Percentiles rank a stretch among this genome's conserved stretches.
These are phyloP conservation scores for Otus scops DNA, from an alignment of 2,797 vertebrate genomes.

Conservation along the genomic window DNA sequence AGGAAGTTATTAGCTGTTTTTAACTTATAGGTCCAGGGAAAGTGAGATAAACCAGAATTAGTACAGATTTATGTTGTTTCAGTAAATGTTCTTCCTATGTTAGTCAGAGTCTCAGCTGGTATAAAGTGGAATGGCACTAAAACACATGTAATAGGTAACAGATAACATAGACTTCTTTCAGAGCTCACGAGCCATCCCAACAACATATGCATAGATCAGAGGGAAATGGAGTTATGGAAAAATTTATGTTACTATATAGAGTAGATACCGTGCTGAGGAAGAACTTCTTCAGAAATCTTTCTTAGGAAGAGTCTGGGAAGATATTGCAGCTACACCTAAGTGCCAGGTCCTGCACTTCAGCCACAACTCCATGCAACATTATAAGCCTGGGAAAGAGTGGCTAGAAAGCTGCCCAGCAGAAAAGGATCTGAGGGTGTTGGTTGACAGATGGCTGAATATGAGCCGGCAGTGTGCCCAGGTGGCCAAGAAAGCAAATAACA, in stretches of 20 bases:
- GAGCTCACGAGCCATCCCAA: not conserved
- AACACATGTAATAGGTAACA: not conserved
- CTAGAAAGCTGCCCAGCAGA: rapidly evolving
- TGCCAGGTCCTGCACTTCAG: rapidly evolving
- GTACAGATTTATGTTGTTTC: not conserved
- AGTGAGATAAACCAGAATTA: not conserved
- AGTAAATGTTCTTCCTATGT: not conserved
- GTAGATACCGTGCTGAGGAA: not conserved
- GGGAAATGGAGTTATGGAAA: not conserved
- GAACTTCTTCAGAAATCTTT: not conserved
- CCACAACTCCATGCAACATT: rapidly evolving
- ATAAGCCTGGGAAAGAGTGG: not conserved
- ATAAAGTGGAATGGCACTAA: not conserved
- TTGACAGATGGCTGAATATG: rapidly evolving
- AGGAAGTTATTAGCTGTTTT: not conserved
- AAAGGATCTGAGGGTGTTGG: not conserved
- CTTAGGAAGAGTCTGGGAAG: not conserved
- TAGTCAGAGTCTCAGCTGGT: not conserved
- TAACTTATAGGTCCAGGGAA: not conserved
- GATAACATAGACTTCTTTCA: not conserved
- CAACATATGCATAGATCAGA: not conserved
- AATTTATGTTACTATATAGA: not conserved
- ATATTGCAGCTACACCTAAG: not conserved
- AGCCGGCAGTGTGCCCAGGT: not conserved
- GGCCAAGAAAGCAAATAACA: not conserved